Evolutionary conservation across 2,888 invertebrate species (phyloP).

Genomic region (Synanthedon andrenaeformis): DNA sequence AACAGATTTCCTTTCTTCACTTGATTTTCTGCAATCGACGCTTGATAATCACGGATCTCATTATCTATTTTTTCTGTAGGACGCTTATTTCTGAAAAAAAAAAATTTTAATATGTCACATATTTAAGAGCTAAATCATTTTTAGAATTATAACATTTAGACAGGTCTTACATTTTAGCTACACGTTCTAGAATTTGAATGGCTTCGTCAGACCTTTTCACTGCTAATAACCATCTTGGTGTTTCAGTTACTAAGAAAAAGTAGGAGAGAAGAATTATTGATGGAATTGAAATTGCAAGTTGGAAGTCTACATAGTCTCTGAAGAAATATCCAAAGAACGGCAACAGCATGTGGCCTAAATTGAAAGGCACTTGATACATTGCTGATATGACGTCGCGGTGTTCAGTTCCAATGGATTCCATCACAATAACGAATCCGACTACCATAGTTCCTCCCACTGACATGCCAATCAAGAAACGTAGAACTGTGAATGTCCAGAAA

Average conservation of each 20-base stretch:
- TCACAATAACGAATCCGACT: slow-evolving; percentile 67
- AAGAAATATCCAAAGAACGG: slow-evolving; percentile 73
- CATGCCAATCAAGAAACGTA: slow-evolving; percentile 77
- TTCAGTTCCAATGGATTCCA: slow-evolving; percentile 75
- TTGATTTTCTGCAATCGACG: slow-evolving; percentile 31
- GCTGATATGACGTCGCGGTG: slow-evolving; percentile 71
- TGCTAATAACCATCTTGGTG: slow-evolving; percentile 83
- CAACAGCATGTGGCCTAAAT: slow-evolving; percentile 75
- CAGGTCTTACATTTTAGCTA: slow-evolving; percentile 64
- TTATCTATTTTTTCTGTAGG: slow-evolving; percentile 53
- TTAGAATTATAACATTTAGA: neutral
- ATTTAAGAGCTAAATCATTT: neutral
- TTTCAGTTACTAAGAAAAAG: slow-evolving; percentile 80
- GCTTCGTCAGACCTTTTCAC: slow-evolving; percentile 77
- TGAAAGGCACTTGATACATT: slow-evolving; percentile 77
- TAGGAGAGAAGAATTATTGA: slow-evolving; percentile 71
- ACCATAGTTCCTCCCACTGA: slow-evolving; percentile 89
- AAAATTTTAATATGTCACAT: slow-evolving; percentile 1
- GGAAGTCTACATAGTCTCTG: slow-evolving; percentile 74
- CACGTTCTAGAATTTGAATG: slow-evolving; percentile 72
- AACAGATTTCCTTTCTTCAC: slow-evolving; percentile 66
- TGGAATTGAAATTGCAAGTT: slow-evolving; percentile 75
- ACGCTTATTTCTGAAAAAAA: slow-evolving; percentile 53
- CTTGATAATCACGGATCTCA: slow-evolving; percentile 44
- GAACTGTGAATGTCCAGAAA: slow-evolving; percentile 71